phyloP scores from a whole-genome alignment of 2,888 invertebrate species.

The Eudasyphora cyanicolor region DNA sequence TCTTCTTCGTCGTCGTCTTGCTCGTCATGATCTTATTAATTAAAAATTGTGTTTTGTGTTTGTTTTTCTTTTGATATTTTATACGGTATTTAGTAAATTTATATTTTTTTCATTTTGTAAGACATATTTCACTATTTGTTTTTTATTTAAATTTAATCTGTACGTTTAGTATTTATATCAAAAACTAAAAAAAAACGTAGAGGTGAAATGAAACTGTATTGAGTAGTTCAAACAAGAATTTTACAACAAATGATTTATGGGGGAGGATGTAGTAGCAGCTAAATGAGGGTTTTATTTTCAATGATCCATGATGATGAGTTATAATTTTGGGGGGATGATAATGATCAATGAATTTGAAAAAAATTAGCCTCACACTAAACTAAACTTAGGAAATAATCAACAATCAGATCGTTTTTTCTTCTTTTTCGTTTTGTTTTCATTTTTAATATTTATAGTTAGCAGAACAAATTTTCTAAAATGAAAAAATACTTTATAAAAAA shows the following conservation, averaged over 20 bases:
- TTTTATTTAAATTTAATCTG: conserved; percentile 35
- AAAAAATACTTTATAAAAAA: conserved; percentile 38
- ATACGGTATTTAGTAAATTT: conserved; percentile 31
- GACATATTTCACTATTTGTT: conserved; percentile 38
- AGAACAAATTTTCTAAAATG: conserved; percentile 51
- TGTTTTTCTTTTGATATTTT: conserved; percentile 20
- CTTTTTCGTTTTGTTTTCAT: conserved; percentile 37
- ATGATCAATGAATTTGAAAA: background rate
- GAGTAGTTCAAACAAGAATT: background rate
- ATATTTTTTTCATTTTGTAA: conserved; percentile 14
- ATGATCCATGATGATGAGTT: background rate
- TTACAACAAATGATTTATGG: background rate
- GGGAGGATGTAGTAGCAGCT: background rate
- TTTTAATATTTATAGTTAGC: conserved; percentile 42
- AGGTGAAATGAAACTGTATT: conserved; percentile 4
- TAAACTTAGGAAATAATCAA: conserved; percentile 80
- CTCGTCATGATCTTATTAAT: background rate
- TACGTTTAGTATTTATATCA: conserved; percentile 39
- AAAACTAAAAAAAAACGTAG: background rate
- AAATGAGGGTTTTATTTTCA: background rate
- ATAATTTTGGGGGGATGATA: background rate
- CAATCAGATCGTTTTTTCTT: conserved; percentile 68
- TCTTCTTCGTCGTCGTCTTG: conserved; percentile 1
- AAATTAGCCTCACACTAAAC: conserved; percentile 79
- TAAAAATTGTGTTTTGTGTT: conserved; percentile 3